Percentiles rank a stretch among this genome's conserved stretches.
Conservation (phyloP, 2,113 vertebrate species). For the Danionella cerebrum region DNA sequence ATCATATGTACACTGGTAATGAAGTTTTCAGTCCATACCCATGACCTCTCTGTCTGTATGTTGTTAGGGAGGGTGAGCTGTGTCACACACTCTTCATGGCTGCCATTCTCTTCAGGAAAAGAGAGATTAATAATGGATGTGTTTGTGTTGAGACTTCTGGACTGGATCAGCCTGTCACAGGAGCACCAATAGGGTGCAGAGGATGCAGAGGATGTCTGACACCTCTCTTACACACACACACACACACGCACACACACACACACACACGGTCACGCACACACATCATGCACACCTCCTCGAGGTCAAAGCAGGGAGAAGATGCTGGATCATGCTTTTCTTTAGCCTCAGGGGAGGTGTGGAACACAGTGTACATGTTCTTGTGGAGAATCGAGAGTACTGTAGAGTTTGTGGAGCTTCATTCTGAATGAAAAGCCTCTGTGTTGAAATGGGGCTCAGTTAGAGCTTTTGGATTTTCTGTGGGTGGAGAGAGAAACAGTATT, state of each 20-base stretch:
- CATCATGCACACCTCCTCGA: constrained; percentile 1
- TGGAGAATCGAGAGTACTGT: not conserved
- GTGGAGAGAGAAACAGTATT: too few relatives aligned
- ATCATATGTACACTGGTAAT: not conserved
- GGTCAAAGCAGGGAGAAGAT: not conserved
- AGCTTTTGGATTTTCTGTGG: too few relatives aligned
- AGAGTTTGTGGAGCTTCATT: not conserved
- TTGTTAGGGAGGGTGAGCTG: not conserved
- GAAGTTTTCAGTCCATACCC: not conserved
- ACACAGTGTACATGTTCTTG: not conserved
- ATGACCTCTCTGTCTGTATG: not conserved
- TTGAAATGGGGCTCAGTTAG: too few relatives aligned
- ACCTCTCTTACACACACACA: not conserved
- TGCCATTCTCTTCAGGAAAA: not conserved
- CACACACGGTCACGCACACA: too few relatives aligned
- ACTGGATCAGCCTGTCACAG: not conserved
- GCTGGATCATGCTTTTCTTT: not conserved
- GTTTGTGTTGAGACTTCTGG: not conserved
- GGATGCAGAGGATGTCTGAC: not conserved
- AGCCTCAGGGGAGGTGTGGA: not conserved
- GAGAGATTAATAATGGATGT: constrained; percentile 33
- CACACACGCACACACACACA: too few relatives aligned
- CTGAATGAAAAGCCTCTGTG: not conserved
- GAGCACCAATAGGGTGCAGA: not conserved
- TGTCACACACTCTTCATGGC: not conserved